These are phyloP conservation scores for Todiramphus chloris DNA, from an alignment of 2,113 vertebrate species.

Conservation along the genomic window DNA sequence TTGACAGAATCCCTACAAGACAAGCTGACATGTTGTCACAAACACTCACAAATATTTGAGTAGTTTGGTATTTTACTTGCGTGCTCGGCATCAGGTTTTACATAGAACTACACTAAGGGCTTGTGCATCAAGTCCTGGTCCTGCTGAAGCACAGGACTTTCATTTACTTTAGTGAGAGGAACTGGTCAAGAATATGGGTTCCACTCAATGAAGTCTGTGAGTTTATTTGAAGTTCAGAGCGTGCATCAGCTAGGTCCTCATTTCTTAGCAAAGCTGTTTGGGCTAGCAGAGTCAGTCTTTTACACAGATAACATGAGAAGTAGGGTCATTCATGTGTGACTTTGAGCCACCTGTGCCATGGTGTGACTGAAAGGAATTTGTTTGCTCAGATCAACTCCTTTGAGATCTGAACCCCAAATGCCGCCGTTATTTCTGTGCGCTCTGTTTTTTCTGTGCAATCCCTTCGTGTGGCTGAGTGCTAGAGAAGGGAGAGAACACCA, in stretches of 20 bases:
- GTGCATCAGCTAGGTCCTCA: neutral
- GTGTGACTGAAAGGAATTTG: neutral
- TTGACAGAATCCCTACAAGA: neutral
- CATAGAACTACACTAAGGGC: neutral
- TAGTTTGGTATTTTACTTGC: neutral
- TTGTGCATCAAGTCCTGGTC: neutral
- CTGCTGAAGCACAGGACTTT: neutral
- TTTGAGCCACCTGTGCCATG: neutral
- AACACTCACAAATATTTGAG: conserved; percentile 6
- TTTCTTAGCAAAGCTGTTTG: neutral
- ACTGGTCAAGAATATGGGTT: neutral
- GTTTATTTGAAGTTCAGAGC: neutral
- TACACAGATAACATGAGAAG: neutral
- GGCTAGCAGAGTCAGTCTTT: neutral
- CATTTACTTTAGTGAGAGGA: neutral
- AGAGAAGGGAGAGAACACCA: neutral
- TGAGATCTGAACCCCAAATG: neutral
- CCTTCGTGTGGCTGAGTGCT: no score
- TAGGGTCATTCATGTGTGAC: neutral
- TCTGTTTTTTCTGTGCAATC: neutral
- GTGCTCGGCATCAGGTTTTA: neutral
- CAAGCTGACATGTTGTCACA: neutral
- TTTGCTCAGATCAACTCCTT: neutral
- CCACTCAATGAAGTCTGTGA: neutral
- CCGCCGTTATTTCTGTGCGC: neutral